Conservation (phyloP, 2,797 vertebrate species). For the Helostoma temminkii region DNA sequence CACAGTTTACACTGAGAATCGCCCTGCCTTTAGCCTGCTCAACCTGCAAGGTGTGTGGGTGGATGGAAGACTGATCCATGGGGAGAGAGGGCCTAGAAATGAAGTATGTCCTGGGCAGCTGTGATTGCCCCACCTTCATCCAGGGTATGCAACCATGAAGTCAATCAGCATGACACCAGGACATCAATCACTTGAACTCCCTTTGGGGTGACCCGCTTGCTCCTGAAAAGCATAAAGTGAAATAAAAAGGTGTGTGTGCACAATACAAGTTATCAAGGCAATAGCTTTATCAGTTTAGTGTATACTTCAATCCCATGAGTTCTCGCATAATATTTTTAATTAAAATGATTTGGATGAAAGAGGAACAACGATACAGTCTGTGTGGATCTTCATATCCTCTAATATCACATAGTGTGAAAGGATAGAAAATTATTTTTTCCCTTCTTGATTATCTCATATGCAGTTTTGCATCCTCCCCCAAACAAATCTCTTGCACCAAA, state of each 20-base stretch:
- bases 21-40: slow-evolving; percentile 65
- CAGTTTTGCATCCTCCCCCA: slow-evolving; percentile 76
- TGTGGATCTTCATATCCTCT: slow-evolving; percentile 54
- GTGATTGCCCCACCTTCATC: slow-evolving; percentile 77
- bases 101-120: slow-evolving; percentile 65
- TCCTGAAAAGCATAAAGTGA: slow-evolving; percentile 56
- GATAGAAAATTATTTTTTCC: slow-evolving; percentile 49
- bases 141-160: slow-evolving; percentile 79
- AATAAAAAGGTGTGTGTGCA: neutral
- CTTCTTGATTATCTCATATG: slow-evolving; percentile 58
- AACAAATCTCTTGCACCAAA: slow-evolving; percentile 78
- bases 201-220: slow-evolving; percentile 71
- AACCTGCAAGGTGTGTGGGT: slow-evolving; percentile 64
- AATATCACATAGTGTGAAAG: slow-evolving; percentile 63
- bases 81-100: slow-evolving; percentile 58
- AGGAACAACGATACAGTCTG: slow-evolving; percentile 38
- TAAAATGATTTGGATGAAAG: slow-evolving; percentile 44
- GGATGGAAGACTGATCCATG: slow-evolving; percentile 50
- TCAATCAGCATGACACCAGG: slow-evolving; percentile 78
- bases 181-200: slow-evolving; percentile 80
- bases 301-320: slow-evolving; percentile 52
- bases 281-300: slow-evolving; percentile 50
- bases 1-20: slow-evolving; percentile 44
- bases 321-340: slow-evolving; percentile 47
- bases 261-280: slow-evolving; percentile 35